Conservation (phyloP, 1,140 invertebrate genomes). For the Aphidius ervi region DNA sequence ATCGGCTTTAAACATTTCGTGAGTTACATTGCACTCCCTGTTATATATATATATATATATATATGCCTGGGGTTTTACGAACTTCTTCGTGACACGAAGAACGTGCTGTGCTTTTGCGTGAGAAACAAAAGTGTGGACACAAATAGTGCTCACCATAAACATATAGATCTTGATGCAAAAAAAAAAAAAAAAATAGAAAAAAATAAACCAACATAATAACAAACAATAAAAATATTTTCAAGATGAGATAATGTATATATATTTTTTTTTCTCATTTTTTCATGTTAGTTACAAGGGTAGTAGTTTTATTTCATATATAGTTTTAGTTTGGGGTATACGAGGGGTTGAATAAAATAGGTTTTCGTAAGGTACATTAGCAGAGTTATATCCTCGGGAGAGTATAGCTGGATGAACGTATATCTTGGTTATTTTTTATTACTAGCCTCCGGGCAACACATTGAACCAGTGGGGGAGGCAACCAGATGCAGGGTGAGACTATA, state of each 20-base stretch:
- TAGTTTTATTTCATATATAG: neutral
- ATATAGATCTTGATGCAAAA: conserved; percentile 35
- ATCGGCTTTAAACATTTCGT: conserved; percentile 6
- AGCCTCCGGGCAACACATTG: conserved; percentile 13
- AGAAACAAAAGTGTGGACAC: conserved; percentile 21
- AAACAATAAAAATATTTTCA: neutral
- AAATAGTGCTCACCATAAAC: neutral
- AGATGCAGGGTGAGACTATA: too few relatives aligned
- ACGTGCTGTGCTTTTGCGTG: conserved; percentile 18
- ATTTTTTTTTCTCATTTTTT: conserved; percentile 15
- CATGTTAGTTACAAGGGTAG: conserved; percentile 1
- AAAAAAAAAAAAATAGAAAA: conserved; percentile 6
- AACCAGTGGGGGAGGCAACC: neutral
- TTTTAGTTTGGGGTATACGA: conserved; percentile 8
- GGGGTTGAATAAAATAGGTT: conserved; percentile 35
- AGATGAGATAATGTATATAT: neutral
- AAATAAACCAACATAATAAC: neutral
- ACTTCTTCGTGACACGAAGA: conserved; percentile 17
- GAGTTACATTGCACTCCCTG: conserved; percentile 7
- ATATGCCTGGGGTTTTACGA: conserved; percentile 5
- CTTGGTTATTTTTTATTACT: conserved; percentile 47
- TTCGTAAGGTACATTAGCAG: conserved; percentile 40
- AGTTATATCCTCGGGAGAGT: conserved; percentile 39
- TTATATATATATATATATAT: neutral
- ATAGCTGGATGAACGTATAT: conserved; percentile 37